phyloP scores from a whole-genome alignment of 2,888 invertebrate species.

The Beris chalybata region DNA sequence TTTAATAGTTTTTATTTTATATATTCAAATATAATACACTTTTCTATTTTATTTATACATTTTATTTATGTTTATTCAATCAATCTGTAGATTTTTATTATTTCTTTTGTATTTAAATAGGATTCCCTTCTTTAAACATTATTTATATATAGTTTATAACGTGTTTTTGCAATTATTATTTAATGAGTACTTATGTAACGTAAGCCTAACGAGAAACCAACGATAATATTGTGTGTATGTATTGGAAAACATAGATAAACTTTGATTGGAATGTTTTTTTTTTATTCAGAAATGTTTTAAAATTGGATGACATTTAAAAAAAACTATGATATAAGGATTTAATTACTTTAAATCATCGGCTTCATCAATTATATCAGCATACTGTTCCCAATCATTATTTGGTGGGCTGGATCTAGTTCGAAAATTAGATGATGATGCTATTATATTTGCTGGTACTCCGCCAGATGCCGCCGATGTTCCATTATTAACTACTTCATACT shows the following conservation, averaged over 20 bases:
- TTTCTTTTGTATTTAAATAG: slow-evolving; percentile 1
- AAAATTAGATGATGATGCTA: slow-evolving; percentile 50
- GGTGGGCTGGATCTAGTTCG: slow-evolving; percentile 51
- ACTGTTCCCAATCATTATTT: slow-evolving; percentile 57
- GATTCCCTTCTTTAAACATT: background rate
- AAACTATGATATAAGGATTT: slow-evolving; percentile 58
- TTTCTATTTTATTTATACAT: slow-evolving; percentile 27
- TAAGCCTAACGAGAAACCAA: background rate
- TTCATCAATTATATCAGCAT: slow-evolving; percentile 56
- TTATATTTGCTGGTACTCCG: background rate
- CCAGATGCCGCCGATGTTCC: slow-evolving; percentile 48
- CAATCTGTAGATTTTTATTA: slow-evolving; percentile 18
- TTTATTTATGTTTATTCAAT: slow-evolving; percentile 17
- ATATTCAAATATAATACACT: slow-evolving; percentile 27
- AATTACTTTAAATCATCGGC: slow-evolving; percentile 59
- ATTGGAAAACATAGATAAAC: slow-evolving; percentile 27
- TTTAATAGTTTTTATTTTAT: slow-evolving; percentile 17
- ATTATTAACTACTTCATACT: slow-evolving; percentile 85
- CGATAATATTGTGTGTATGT: slow-evolving; percentile 13
- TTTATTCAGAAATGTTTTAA: slow-evolving; percentile 11
- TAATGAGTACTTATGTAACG: slow-evolving; percentile 3
- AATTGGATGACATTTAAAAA: slow-evolving; percentile 46
- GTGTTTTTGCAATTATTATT: background rate
- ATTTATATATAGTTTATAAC: background rate
- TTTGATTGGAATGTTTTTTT: slow-evolving; percentile 14